Evolutionary conservation across 1,140 invertebrate species (phyloP).

Genomic region (Drosophila hydei): DNA sequence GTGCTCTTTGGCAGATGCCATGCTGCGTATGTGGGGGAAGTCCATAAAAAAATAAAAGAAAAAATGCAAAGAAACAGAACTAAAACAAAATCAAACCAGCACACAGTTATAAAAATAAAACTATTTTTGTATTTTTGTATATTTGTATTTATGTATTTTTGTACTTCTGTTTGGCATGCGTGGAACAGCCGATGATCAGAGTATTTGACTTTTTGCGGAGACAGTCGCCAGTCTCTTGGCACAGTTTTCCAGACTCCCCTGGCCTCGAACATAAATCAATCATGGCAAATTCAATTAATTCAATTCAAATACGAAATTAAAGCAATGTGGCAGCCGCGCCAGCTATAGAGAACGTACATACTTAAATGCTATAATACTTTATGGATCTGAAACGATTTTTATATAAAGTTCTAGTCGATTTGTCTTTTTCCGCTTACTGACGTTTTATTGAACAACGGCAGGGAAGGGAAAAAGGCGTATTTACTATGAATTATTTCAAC

Average conservation of each 20-base stretch:
- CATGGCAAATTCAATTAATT: conserved; percentile 77
- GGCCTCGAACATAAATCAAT: conserved; percentile 67
- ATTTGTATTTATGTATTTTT: conserved; percentile 58
- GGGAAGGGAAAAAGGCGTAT: conserved; percentile 84
- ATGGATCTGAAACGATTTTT: neutral
- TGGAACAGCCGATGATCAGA: conserved; percentile 22
- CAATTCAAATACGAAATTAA: conserved; percentile 49
- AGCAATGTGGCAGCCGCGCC: conserved; percentile 48
- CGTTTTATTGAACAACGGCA: conserved; percentile 80
- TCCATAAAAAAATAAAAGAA: conserved; percentile 74
- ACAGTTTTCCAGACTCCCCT: conserved; percentile 73
- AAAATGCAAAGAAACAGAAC: conserved; percentile 43
- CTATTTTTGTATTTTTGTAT: conserved; percentile 62
- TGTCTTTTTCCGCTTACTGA: conserved; percentile 84
- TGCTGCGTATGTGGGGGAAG: conserved; percentile 74
- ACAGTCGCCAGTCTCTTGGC: conserved; percentile 57
- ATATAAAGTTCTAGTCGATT: conserved; percentile 80
- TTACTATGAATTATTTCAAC: conserved; percentile 78
- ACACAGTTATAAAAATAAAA: conserved; percentile 81
- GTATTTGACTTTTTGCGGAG: conserved; percentile 26
- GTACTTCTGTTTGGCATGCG: conserved; percentile 45
- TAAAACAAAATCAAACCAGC: conserved; percentile 73
- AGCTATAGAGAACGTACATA: neutral
- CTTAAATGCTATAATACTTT: neutral
- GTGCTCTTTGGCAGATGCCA: conserved; percentile 67